Percentiles rank a stretch among this genome's conserved stretches.
Conservation (phyloP, 2,888 invertebrate species). For the Ectropis crepuscularia region DNA sequence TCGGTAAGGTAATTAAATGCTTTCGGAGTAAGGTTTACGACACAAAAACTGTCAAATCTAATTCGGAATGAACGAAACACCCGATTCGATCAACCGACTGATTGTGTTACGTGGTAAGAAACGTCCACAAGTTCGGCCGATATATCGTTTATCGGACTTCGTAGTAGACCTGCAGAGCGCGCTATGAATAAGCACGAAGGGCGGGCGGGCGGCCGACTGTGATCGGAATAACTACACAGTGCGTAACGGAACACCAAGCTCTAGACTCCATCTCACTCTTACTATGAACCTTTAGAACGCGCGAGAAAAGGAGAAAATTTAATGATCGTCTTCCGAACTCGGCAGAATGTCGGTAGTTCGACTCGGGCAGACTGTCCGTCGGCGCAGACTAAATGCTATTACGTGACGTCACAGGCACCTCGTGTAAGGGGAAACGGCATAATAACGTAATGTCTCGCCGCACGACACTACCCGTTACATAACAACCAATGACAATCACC, state of each 20-base stretch:
- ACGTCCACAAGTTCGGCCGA: too few species aligned
- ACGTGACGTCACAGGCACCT: constrained; percentile 73
- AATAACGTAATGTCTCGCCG: constrained; percentile 48
- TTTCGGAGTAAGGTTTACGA: too few species aligned
- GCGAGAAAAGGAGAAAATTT: constrained; percentile 28
- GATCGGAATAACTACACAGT: constrained; percentile 38
- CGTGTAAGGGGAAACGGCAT: constrained; percentile 63
- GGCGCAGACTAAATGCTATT: constrained; percentile 68
- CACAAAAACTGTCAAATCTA: too few species aligned
- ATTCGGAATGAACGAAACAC: too few species aligned
- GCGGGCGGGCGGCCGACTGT: constrained; percentile 49
- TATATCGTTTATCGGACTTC: too few species aligned
- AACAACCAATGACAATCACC: constrained; percentile 60
- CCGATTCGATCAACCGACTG: too few species aligned
- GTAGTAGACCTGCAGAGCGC: too few species aligned
- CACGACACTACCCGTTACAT: constrained; percentile 53
- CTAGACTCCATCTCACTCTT: constrained; percentile 32
- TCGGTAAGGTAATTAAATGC: too few species aligned
- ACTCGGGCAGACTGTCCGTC: constrained; percentile 69
- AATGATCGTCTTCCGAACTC: constrained; percentile 32
- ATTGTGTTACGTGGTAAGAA: too few species aligned
- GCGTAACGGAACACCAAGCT: constrained; percentile 20
- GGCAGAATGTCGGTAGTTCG: constrained; percentile 42
- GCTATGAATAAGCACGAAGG: constrained; percentile 53
- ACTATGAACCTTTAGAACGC: constrained; percentile 1